phyloP scores from a whole-genome alignment of 2,888 invertebrate genomes.

The Eupeodes luniger region DNA sequence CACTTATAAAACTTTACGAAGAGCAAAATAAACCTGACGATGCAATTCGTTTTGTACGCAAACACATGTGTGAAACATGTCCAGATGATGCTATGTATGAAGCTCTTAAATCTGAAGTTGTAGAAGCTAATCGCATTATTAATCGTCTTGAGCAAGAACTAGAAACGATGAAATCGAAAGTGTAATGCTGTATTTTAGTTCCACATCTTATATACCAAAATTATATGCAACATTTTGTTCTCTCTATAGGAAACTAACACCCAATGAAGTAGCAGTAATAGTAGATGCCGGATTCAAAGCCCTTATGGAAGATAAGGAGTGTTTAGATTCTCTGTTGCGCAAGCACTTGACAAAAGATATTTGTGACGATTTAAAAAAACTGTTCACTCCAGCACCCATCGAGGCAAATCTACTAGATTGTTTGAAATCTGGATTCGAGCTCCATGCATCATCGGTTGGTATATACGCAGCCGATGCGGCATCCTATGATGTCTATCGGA shows the following conservation, averaged over 20 bases:
- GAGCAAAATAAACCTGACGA: slow-evolving; percentile 84
- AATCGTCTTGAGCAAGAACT: slow-evolving; percentile 81
- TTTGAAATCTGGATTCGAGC: slow-evolving; percentile 87
- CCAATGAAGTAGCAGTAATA: slow-evolving; percentile 83
- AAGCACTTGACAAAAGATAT: slow-evolving; percentile 86
- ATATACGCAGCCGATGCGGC: slow-evolving; percentile 89
- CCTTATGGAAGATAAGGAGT: slow-evolving; percentile 85
- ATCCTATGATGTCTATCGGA: slow-evolving; percentile 86
- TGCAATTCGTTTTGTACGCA: slow-evolving; percentile 83
- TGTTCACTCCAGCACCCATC: slow-evolving; percentile 85
- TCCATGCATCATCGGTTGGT: slow-evolving; percentile 87
- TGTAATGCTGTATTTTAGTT: slow-evolving; percentile 78
- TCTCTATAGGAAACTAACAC: slow-evolving; percentile 80
- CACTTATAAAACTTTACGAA: slow-evolving; percentile 83
- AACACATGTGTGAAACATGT: slow-evolving; percentile 83
- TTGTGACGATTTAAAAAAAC: slow-evolving; percentile 85
- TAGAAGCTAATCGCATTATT: slow-evolving; percentile 81
- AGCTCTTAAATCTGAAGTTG: slow-evolving; percentile 81
- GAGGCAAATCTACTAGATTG: slow-evolving; percentile 87
- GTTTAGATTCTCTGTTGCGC: slow-evolving; percentile 86
- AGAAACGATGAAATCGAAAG: slow-evolving; percentile 78
- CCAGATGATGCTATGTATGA: slow-evolving; percentile 83
- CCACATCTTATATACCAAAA: neutral
- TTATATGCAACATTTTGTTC: neutral
- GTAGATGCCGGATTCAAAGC: slow-evolving; percentile 85